Base-by-base conservation (phyloP, 2,888 invertebrate genomes). In the Lasioglossum pauxillum region DNA sequence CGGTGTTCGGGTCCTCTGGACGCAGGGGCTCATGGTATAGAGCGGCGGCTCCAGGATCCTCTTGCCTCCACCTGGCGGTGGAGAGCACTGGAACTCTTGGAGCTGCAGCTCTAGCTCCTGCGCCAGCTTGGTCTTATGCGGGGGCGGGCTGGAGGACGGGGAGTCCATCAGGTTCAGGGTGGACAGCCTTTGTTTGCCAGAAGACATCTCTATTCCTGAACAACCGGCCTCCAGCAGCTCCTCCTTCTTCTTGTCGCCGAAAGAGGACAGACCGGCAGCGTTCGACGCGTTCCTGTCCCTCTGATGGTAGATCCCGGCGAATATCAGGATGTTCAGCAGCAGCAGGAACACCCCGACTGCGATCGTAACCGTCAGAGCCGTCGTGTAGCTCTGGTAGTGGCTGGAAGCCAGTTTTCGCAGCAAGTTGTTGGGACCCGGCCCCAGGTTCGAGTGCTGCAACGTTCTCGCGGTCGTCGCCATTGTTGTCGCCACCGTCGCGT, bases 301-400 rank as follows among this genome's bases (percentile, higher is more conserved):
- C 94, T 98, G 98, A 93, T 98, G 98, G 93, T 98, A 98, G 86
- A 98, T 98, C 2, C 98, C 98, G 72, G 98, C 98, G 93, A 98
- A 98, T 90, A 98, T 98, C 41, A 98, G 96, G 19, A 98, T 97
- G 93, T 98, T 98, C 44, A 98, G 96, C 46, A 98, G 96, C 14
- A 98, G 96, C 12, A 98, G 96, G 90, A 98, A 98, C 92, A 98
- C 98, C 1, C 98, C 98, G 14, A 98, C 98, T 0, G 97, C 98
- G 87, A 98, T 98, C 0, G 98, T 98, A 46, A 98, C 98, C 12
- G 98, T 98, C 31, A 98, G 96, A 0, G 98, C 98, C 0, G 98
- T 98, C 10, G 98, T 98, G 95, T 98, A 98, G 84, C 98, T 98
- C 94, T 98, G 98, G 93, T 98, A 98, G 93, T 98, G 98, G 84